Evolutionary conservation across 2,888 invertebrate species (phyloP).

Genomic region (Thereva nobilitata): DNA sequence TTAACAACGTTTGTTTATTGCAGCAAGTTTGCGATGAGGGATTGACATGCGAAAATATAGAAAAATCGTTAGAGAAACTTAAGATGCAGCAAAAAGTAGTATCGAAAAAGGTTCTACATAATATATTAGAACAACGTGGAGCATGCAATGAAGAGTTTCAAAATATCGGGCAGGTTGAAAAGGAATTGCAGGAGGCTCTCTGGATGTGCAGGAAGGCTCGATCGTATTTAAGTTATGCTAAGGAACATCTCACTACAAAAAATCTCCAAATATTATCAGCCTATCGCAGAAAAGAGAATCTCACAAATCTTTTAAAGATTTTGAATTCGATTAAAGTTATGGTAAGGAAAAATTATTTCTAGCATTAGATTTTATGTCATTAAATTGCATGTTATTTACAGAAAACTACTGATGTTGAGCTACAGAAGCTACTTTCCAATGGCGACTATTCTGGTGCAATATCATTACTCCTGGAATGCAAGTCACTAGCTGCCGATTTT

Average conservation of each 20-base stretch:
- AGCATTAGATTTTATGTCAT: not conserved
- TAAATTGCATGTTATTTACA: slow-evolving; percentile 49
- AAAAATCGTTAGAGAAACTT: slow-evolving; percentile 52
- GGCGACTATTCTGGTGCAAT: slow-evolving; percentile 91
- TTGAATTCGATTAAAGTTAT: slow-evolving; percentile 79
- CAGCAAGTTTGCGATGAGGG: slow-evolving; percentile 54
- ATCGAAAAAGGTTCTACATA: slow-evolving; percentile 88
- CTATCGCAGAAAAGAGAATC: slow-evolving; percentile 83
- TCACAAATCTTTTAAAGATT: slow-evolving; percentile 77
- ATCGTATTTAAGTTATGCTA: slow-evolving; percentile 72
- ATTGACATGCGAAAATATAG: slow-evolving; percentile 52
- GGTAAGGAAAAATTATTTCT: slow-evolving; percentile 47
- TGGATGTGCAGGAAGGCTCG: slow-evolving; percentile 74
- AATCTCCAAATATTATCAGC: slow-evolving; percentile 90
- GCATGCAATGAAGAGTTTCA: slow-evolving; percentile 85
- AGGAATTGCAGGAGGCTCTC: slow-evolving; percentile 70
- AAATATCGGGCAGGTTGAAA: slow-evolving; percentile 71
- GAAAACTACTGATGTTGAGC: slow-evolving; percentile 82
- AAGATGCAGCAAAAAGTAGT: slow-evolving; percentile 67
- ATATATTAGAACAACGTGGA: slow-evolving; percentile 89
- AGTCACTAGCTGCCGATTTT: slow-evolving; percentile 80
- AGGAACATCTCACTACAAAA: slow-evolving; percentile 80
- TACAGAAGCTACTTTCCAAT: slow-evolving; percentile 78
- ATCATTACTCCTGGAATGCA: slow-evolving; percentile 84
- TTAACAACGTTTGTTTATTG: not conserved